Evolutionary conservation across 2,888 invertebrate species (phyloP).

Genomic region (Oscheius sp.): DNA sequence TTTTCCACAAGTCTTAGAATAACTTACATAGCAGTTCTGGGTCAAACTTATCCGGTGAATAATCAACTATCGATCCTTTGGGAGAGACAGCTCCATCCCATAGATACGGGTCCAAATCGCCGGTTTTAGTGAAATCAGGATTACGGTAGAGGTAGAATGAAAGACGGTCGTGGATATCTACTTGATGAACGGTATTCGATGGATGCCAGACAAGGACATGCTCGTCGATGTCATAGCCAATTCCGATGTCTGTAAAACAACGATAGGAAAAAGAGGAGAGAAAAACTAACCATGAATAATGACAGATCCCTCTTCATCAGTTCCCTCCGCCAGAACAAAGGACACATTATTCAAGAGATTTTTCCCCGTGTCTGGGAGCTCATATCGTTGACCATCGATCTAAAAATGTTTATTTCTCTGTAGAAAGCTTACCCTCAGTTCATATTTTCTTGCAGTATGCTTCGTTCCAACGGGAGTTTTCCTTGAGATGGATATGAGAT

Average conservation of each 20-base stretch:
- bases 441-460: conserved; percentile 43
- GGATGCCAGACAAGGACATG: conserved; percentile 41
- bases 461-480: conserved; percentile 50
- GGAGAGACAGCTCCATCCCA: conserved; percentile 35
- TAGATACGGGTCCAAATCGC: conserved; percentile 42
- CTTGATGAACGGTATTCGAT: conserved; percentile 43
- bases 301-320: conserved; percentile 37
- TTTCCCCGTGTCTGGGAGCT: conserved; percentile 45
- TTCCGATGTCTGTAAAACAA: conserved; percentile 40
- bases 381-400: conserved; percentile 47
- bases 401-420: too few species aligned
- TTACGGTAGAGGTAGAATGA: conserved; percentile 34
- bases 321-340: conserved; percentile 32
- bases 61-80: conserved; percentile 43
- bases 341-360: conserved; percentile 44
- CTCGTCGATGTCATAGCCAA: conserved; percentile 50
- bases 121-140: conserved; percentile 38
- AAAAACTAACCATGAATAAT: conserved; percentile 40
- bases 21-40: conserved; percentile 46
- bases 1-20: not conserved
- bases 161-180: conserved; percentile 40
- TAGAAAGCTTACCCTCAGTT: conserved; percentile 40
- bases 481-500: conserved; percentile 40
- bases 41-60: conserved; percentile 45
- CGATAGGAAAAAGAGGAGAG: not conserved